Percentiles rank a stretch among this genome's conserved stretches.
phyloP scores from a whole-genome alignment of 2,888 invertebrate species.

The Hartigia nigra region DNA sequence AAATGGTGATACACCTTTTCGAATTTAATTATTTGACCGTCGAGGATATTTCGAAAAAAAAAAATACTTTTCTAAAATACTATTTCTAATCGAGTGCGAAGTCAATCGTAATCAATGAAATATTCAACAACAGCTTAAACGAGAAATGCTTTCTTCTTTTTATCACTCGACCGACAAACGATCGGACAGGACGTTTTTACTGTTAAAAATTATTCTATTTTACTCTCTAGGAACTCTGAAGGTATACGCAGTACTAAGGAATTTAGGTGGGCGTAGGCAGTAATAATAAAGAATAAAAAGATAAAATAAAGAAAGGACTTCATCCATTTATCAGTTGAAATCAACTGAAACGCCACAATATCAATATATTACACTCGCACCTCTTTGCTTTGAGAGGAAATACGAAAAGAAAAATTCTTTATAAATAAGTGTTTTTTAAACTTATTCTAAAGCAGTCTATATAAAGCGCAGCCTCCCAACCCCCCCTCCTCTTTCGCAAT shows the following conservation, averaged over 20 bases:
- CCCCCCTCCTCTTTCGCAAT: conserved; percentile 44
- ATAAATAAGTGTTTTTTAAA: conserved; percentile 39
- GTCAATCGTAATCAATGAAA: neutral
- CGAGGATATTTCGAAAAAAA: neutral
- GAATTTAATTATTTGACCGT: neutral
- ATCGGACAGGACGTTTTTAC: neutral
- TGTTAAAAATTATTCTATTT: conserved; percentile 9
- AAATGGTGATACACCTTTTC: neutral
- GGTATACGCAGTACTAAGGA: conserved; percentile 1
- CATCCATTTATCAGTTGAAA: neutral
- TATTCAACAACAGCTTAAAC: neutral
- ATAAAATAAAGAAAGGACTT: neutral
- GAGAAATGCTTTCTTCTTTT: neutral
- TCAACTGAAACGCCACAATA: neutral
- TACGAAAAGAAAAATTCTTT: neutral
- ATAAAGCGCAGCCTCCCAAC: too few species aligned
- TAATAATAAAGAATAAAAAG: neutral
- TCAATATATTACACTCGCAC: neutral
- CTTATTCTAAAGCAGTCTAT: conserved; percentile 54
- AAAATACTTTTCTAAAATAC: neutral
- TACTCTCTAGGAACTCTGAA: neutral
- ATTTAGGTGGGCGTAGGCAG: neutral
- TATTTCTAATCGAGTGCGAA: neutral
- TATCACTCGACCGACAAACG: neutral
- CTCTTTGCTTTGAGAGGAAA: neutral